Evolutionary conservation across 2,888 invertebrate species (phyloP), one percentile per base, ranked within the genome.

Genomic region (Drosophila borborema): DNA sequence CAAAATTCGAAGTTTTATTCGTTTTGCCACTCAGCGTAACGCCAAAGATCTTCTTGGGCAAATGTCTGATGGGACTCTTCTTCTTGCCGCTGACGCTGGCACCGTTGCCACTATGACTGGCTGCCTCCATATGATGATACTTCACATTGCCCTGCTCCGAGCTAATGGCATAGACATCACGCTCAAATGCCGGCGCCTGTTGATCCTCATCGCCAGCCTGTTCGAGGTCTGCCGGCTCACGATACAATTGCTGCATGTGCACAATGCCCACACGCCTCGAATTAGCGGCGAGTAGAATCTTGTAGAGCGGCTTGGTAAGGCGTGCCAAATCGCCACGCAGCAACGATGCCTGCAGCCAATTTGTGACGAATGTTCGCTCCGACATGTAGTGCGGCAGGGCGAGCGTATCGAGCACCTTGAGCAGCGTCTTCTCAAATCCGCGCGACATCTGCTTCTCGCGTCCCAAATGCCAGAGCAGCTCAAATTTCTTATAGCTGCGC

Each of bases 201-300:
- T 58, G 77, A 41, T 86, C 86, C 43, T 86, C 82, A 62, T 80
- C 74, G 89, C 93, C 76, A 91, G 93, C 60, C 12, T 92, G 93
- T 0, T 82, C 69, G 6, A 73, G 75, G 6, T 91, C 92, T 31
- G 92, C 92, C 3, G 94, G 94, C 14, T 94, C 94, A 72, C 95
- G 95, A 48, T 91, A 92, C 16, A 93, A 94, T 31, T 96, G 94
- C 88, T 95, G 95, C 7, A 96, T 95, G 80, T 97, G 96, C 16
- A 96, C 94, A n/a, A 97, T 96, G 40, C 96, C 96, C 75, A 97
- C 95, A n/a, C 97, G 94, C 62, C 97, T 96, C 0, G 97, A 97
- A 73, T 96, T 96, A 0, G 97, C 95, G 75, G 96, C 95, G 31
- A 98, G 93, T 23, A 98, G 93, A 92, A 97, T 96, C 72, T 95